Percentiles rank a stretch among this genome's conserved stretches.
Conservation (phyloP, 2,888 invertebrate species). For the Myopa testacea region DNA sequence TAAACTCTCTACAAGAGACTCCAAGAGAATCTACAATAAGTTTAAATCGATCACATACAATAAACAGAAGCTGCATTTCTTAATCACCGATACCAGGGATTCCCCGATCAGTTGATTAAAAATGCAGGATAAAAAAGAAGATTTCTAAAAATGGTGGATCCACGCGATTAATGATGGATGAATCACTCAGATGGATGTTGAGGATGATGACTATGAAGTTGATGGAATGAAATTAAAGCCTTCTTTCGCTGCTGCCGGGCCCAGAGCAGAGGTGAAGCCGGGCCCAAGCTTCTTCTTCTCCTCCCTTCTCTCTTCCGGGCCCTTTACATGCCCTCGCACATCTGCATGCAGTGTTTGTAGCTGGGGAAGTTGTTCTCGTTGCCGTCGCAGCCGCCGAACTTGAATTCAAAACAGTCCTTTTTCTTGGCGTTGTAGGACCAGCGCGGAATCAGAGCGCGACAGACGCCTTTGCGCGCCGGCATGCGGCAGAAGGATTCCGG, state of each 20-base stretch:
- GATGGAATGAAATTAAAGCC: constrained; percentile 37
- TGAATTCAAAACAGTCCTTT: constrained; percentile 70
- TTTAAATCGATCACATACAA: too few relatives aligned
- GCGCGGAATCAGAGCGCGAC: constrained; percentile 66
- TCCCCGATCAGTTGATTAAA: too few relatives aligned
- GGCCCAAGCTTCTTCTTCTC: too few relatives aligned
- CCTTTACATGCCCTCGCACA: constrained; percentile 68
- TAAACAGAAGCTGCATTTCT: too few relatives aligned
- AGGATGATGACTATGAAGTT: not conserved
- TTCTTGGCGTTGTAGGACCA: constrained; percentile 69
- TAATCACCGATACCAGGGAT: too few relatives aligned
- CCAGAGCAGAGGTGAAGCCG: constrained; percentile 36
- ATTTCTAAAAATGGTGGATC: too few relatives aligned
- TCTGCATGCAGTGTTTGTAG: constrained; percentile 69
- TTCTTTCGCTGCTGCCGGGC: constrained; percentile 52
- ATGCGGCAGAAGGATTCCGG: constrained; percentile 65
- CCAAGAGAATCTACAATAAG: too few relatives aligned
- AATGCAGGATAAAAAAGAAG: too few relatives aligned
- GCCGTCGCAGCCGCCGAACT: constrained; percentile 72
- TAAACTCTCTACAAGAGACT: too few relatives aligned
- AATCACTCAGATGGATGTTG: constrained; percentile 16
- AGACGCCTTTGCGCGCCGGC: constrained; percentile 67
- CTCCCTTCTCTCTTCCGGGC: not conserved
- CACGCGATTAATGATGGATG: too few relatives aligned
- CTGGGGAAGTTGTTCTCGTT: constrained; percentile 72